A percentile compares a stretch with the other conserved stretches of the same genome.
These are phyloP conservation scores for Melanocharis versteri DNA, from an alignment of 2,113 vertebrate genomes.

Conservation along the genomic window DNA sequence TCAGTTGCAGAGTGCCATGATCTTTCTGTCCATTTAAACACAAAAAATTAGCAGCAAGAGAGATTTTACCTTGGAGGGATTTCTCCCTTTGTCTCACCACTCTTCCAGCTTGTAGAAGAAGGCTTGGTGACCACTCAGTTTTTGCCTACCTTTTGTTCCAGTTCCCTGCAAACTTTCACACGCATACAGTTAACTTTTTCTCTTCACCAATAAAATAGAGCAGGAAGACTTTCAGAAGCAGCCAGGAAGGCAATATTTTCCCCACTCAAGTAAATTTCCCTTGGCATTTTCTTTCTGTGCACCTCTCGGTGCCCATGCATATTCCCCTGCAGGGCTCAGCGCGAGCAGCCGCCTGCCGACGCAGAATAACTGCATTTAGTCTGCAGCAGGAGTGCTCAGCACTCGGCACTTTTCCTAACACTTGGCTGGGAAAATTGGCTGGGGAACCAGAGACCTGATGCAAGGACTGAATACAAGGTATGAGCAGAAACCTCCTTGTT, in stretches of 20 bases:
- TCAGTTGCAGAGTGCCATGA: not conserved
- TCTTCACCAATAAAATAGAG: not conserved
- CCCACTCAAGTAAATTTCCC: constrained; percentile 14
- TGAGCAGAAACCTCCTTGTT: not conserved
- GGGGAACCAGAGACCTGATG: not conserved
- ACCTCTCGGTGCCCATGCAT: not conserved
- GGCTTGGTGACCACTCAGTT: not conserved
- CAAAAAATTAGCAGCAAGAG: not conserved
- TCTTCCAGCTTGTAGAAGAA: not conserved
- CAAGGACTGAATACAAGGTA: not conserved
- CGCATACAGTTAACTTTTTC: not conserved
- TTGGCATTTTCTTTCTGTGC: not conserved
- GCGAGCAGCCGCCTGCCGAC: not conserved
- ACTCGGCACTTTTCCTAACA: not conserved
- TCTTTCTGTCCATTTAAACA: not conserved
- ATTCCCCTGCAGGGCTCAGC: constrained; percentile 37
- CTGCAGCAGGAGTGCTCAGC: not conserved
- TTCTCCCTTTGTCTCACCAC: not conserved
- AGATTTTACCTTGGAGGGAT: not conserved
- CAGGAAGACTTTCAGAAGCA: not conserved
- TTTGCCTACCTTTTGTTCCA: not conserved
- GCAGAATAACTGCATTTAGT: not conserved
- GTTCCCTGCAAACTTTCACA: not conserved
- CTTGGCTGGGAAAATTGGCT: constrained; percentile 21
- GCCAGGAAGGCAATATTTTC: not conserved